phyloP scores from a whole-genome alignment of 2,113 vertebrate species.

The Pygoscelis antarcticus region DNA sequence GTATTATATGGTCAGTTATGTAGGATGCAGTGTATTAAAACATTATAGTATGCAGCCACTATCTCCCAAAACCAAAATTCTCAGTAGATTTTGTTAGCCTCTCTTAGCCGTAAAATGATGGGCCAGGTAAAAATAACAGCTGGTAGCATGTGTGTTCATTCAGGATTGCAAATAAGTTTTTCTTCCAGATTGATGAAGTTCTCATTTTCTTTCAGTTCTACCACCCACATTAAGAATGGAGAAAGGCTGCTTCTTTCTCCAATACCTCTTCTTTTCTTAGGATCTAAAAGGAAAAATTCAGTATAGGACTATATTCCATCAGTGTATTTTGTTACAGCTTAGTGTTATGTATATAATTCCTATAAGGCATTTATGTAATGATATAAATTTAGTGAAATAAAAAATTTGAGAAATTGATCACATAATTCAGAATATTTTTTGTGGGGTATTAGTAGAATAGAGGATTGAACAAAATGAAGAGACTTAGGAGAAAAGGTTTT shows the following conservation, averaged over 20 bases:
- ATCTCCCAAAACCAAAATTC: background rate
- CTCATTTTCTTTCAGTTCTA: background rate
- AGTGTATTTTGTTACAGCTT: background rate
- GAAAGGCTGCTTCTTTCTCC: background rate
- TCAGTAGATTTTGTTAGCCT: background rate
- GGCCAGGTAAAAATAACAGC: constrained; percentile 2
- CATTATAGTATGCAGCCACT: rapidly evolving
- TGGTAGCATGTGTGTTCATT: background rate
- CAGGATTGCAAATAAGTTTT: background rate
- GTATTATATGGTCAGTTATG: background rate
- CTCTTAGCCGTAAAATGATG: background rate
- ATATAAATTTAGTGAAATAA: background rate
- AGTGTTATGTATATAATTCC: background rate
- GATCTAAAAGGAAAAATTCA: background rate
- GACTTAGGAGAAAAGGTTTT: background rate
- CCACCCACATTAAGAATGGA: background rate
- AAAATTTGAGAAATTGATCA: background rate
- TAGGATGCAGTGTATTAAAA: background rate
- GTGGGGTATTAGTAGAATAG: background rate
- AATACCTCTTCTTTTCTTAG: background rate
- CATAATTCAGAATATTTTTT: background rate
- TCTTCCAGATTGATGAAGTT: background rate
- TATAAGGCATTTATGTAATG: background rate
- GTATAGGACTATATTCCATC: background rate
- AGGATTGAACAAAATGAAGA: background rate